Conservation (phyloP, 2,113 vertebrate species). For the Laticauda colubrina region DNA sequence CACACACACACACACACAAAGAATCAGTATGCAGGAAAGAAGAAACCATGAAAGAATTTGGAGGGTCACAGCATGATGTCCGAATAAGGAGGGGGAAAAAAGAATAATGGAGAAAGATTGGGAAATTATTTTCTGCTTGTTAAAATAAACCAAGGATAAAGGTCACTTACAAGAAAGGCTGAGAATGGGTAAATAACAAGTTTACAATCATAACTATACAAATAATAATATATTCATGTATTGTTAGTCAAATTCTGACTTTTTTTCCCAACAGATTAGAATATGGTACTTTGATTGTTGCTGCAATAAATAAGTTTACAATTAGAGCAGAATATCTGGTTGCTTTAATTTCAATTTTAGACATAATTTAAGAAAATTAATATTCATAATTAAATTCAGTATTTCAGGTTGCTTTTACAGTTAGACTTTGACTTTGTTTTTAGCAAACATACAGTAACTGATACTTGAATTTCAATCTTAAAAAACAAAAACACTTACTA, state of each 20-base stretch:
- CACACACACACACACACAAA: not conserved
- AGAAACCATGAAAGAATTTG: not conserved
- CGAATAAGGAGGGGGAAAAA: not conserved
- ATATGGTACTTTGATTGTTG: not conserved
- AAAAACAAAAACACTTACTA: slow-evolving; percentile 74
- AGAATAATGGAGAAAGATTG: not conserved
- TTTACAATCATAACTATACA: not conserved
- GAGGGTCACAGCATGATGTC: not conserved
- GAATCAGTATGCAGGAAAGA: not conserved
- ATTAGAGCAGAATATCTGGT: not conserved
- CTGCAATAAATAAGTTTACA: not conserved
- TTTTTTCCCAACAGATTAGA: not conserved
- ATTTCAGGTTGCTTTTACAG: not conserved
- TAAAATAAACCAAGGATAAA: not conserved
- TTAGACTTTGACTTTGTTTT: not conserved
- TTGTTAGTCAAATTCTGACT: not conserved
- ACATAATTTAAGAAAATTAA: not conserved
- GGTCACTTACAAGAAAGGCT: not conserved
- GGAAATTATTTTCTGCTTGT: not conserved
- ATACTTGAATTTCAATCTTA: slow-evolving; percentile 34
- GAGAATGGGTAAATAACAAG: not conserved
- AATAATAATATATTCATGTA: not conserved
- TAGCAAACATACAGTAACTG: slow-evolving; percentile 1
- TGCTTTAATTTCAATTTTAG: not conserved
- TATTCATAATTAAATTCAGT: not conserved